These are phyloP conservation scores for Mellilla xanthometata DNA, from an alignment of 2,888 invertebrate genomes.

Conservation along the genomic window DNA sequence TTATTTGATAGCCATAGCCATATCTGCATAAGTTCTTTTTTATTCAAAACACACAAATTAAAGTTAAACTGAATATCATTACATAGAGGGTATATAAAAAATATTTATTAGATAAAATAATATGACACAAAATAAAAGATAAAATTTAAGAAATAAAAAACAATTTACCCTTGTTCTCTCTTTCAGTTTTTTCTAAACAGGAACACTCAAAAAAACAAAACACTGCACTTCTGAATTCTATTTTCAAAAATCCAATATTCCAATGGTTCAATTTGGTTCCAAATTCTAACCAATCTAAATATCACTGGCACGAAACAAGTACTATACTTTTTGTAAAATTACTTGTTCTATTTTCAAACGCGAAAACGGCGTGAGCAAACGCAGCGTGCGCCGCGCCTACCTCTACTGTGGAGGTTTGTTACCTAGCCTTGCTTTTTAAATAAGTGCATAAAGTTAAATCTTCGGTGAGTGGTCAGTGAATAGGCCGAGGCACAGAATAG, in stretches of 20 bases:
- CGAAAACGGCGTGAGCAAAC: constrained; percentile 43
- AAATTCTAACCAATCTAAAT: constrained; percentile 38
- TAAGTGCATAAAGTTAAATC: constrained; percentile 30
- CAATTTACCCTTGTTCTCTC: constrained; percentile 33
- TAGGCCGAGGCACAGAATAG: constrained; percentile 9
- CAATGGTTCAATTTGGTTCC: constrained; percentile 34
- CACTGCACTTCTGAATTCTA: constrained; percentile 41
- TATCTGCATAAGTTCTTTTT: too few species aligned
- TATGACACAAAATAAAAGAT: not conserved
- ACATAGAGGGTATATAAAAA: too few species aligned
- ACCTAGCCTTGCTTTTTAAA: constrained; percentile 54
- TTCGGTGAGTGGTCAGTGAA: constrained; percentile 22
- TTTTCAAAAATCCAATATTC: constrained; percentile 29
- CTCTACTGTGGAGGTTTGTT: constrained; percentile 40
- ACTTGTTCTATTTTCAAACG: constrained; percentile 45
- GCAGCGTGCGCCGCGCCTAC: constrained; percentile 53
- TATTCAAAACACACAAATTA: too few species aligned
- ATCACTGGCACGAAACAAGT: constrained; percentile 57
- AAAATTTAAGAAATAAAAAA: too few species aligned
- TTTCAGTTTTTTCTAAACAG: constrained; percentile 36
- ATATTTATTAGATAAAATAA: too few species aligned
- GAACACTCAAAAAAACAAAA: constrained; percentile 48
- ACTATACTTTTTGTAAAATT: constrained; percentile 56
- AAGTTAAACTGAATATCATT: too few species aligned
- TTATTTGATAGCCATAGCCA: too few species aligned